Evolutionary conservation across 1,140 invertebrate genomes (phyloP).

Genomic region (Drosophila kurseongensis): DNA sequence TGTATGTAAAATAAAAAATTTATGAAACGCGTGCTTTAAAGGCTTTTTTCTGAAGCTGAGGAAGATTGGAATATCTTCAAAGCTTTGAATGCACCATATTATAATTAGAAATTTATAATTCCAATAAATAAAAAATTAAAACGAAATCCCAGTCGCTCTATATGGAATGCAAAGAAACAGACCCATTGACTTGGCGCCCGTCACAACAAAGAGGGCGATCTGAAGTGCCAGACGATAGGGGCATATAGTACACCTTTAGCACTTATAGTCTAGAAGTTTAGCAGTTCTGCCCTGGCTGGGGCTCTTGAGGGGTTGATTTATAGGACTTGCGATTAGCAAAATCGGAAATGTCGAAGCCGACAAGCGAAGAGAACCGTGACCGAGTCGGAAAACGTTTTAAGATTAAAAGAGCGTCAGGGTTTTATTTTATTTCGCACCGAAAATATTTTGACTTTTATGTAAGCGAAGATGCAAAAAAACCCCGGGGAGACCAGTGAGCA

Average conservation of each 20-base stretch:
- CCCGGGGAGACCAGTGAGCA: conserved; percentile 15
- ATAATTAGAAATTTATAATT: background rate
- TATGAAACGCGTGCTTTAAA: no score
- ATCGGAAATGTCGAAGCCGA: conserved; percentile 56
- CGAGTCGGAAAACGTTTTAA: conserved; percentile 48
- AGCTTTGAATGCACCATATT: no score
- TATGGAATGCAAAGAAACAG: conserved; percentile 10
- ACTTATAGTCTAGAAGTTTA: conserved; percentile 19
- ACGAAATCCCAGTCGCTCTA: conserved; percentile 15
- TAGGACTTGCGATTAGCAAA: conserved; percentile 47
- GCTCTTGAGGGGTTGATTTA: conserved; percentile 51
- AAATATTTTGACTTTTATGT: conserved; percentile 60
- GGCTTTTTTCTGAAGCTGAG: no score
- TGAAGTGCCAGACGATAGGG: conserved; percentile 45
- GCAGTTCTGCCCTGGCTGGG: conserved; percentile 6
- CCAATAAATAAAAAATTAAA: conserved; percentile 14
- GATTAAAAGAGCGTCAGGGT: conserved; percentile 32
- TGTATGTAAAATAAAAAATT: no score
- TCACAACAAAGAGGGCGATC: conserved; percentile 41
- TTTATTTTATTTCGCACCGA: conserved; percentile 18
- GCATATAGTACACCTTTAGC: conserved; percentile 25
- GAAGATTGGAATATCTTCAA: no score
- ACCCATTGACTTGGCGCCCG: conserved; percentile 33
- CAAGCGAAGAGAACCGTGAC: conserved; percentile 39
- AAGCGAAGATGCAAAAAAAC: conserved; percentile 46